Evolutionary conservation across 2,888 invertebrate genomes (phyloP), one percentile per base, ranked within the genome.

Genomic region (Lucinisca nassula): DNA sequence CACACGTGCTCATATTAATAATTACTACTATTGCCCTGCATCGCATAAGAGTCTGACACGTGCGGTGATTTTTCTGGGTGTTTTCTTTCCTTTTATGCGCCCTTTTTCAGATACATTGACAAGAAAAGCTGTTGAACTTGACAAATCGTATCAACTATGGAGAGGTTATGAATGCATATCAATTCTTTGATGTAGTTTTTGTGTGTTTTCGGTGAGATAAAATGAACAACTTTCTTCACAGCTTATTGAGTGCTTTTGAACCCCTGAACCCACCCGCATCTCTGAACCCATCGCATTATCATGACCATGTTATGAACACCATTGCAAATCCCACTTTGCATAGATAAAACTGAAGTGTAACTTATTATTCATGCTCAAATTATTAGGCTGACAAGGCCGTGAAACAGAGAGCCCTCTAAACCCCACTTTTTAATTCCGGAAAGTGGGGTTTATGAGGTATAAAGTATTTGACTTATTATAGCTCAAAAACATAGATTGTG

Each of bases 1-100:
- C 70, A 75, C 88, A 85, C 88, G 88, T 88, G 88, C 83, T 82
- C 83, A 79, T 79, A 77, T 82, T 78, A n/a, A 82, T 81, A 76
- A 88, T 88, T 88, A 88, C 79, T 70, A 78, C 40, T 67, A 85
- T 85, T 88, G 85, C 70, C 51, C 21, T 74, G 83, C 83, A 83
- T 14, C 40, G 21, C 79, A 67, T 76, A 70, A 67, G 30, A 82
- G 61, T 51, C 24, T 51, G 82, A 76, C 88, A 84, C 88, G 88
- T 88, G 88, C 79, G 49, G n/a, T 67, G 55, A 35, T 35, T 67
- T 67, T 67, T 67, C 4, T 67, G 1, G 17, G 3, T 24, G 21
- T 30, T 45, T 45, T 45, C 45, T 45, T 45, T 45, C 17, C 17
- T 45, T 45, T 45, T 45, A 45, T 12, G 45, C 8, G 45, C 17